Percentiles rank a stretch among this genome's conserved stretches.
phyloP scores from a whole-genome alignment of 2,888 invertebrate genomes.

The Macaria notata region DNA sequence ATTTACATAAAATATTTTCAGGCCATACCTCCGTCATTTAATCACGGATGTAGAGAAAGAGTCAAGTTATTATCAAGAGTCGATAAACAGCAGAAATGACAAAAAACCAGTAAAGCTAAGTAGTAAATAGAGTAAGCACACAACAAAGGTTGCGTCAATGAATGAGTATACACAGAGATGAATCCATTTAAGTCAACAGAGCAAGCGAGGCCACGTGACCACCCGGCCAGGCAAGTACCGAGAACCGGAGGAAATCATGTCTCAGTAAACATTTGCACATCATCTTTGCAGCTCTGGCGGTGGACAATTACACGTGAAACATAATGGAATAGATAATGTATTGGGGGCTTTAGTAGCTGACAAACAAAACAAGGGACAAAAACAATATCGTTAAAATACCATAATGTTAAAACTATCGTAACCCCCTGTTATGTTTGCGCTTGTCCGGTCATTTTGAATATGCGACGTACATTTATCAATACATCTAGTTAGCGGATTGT shows the following conservation, averaged over 20 bases:
- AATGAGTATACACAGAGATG: constrained; percentile 7
- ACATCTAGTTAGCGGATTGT: too few relatives aligned
- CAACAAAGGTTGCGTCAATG: constrained; percentile 16
- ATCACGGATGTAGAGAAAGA: too few relatives aligned
- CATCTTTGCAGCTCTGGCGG: constrained; percentile 4
- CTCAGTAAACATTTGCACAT: constrained; percentile 17
- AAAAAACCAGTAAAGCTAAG: not conserved
- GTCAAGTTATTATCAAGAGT: too few relatives aligned
- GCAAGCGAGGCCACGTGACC: constrained; percentile 11
- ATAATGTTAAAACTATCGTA: too few relatives aligned
- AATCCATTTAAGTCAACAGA: constrained; percentile 11
- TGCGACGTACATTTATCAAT: not conserved
- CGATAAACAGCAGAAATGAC: too few relatives aligned
- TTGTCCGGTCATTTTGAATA: not conserved
- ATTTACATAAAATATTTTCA: too few relatives aligned
- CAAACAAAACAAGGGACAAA: too few relatives aligned
- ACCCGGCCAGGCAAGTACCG: constrained; percentile 3
- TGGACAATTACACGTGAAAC: constrained; percentile 4
- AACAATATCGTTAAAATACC: too few relatives aligned
- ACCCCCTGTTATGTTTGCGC: too few relatives aligned
- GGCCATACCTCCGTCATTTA: too few relatives aligned
- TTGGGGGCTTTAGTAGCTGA: too few relatives aligned
- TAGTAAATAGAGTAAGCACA: constrained; percentile 6
- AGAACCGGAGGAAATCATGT: constrained; percentile 15
- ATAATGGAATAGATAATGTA: too few relatives aligned